These are phyloP conservation scores for Drosophila formosana DNA, from an alignment of 2,888 invertebrate genomes.

Conservation along the genomic window DNA sequence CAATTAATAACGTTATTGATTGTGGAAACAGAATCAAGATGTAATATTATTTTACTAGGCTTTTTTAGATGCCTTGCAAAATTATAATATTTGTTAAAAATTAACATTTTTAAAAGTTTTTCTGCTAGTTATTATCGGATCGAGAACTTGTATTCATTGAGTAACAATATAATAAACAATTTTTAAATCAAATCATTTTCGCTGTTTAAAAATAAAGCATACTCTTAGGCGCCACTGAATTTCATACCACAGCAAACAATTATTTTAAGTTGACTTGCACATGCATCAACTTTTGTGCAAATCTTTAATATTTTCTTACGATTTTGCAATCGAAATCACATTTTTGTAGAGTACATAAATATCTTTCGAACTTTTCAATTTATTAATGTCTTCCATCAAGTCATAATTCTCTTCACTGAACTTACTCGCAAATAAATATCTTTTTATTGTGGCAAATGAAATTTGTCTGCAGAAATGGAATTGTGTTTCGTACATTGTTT, in stretches of 20 bases:
- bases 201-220: background rate
- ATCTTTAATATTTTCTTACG: background rate
- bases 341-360: background rate
- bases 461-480: constrained; percentile 12
- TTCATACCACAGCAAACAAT: background rate
- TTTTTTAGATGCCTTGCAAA: no score
- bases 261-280: background rate
- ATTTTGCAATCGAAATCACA: background rate
- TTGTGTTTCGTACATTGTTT: constrained; percentile 28
- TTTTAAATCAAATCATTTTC: background rate
- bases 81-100: no score
- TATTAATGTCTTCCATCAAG: background rate
- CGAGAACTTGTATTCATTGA: no score
- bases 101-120: no score
- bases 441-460: constrained; percentile 23
- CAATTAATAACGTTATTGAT: no score
- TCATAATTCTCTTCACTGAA: background rate
- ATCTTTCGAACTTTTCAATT: background rate
- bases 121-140: no score
- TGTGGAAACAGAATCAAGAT: no score
- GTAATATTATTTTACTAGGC: no score
- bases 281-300: background rate
- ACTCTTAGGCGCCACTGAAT: background rate
- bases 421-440: background rate
- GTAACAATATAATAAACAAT: no score